Percentiles rank a stretch among this genome's conserved stretches.
phyloP scores from a whole-genome alignment of 1,140 invertebrate genomes.

The Aphis craccivora region DNA sequence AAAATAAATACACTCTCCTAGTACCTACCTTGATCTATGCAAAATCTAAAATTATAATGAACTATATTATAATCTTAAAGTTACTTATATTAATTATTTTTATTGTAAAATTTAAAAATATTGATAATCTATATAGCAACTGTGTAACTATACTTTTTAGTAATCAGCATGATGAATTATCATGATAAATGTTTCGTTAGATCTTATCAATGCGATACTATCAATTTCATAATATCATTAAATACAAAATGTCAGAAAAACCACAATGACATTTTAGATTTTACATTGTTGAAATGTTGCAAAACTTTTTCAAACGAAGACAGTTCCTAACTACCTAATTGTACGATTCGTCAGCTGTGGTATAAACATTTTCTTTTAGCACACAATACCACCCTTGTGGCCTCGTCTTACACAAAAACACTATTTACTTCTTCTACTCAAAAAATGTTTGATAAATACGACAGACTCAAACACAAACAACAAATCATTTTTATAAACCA shows the following conservation, averaged over 20 bases:
- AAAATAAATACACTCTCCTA: too few species aligned
- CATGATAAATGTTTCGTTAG: not conserved
- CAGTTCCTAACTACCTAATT: not conserved
- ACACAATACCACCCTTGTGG: not conserved
- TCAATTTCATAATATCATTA: not conserved
- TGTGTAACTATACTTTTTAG: not conserved
- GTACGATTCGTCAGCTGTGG: not conserved
- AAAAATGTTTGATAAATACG: constrained; percentile 15
- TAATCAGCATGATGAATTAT: not conserved
- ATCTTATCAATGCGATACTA: not conserved
- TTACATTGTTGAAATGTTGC: not conserved
- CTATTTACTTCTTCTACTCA: not conserved
- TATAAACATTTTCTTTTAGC: not conserved
- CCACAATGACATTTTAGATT: not conserved
- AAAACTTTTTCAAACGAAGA: not conserved
- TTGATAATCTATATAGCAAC: not conserved
- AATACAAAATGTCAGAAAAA: not conserved
- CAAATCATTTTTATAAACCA: constrained; percentile 23
- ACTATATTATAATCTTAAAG: not conserved
- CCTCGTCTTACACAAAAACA: not conserved
- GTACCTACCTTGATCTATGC: too few species aligned
- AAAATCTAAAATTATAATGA: not conserved
- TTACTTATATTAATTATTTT: not conserved
- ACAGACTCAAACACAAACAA: not conserved
- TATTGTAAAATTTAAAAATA: not conserved